Base-by-base conservation (phyloP, 2,797 vertebrate species). In the Margarornis squamiger region DNA sequence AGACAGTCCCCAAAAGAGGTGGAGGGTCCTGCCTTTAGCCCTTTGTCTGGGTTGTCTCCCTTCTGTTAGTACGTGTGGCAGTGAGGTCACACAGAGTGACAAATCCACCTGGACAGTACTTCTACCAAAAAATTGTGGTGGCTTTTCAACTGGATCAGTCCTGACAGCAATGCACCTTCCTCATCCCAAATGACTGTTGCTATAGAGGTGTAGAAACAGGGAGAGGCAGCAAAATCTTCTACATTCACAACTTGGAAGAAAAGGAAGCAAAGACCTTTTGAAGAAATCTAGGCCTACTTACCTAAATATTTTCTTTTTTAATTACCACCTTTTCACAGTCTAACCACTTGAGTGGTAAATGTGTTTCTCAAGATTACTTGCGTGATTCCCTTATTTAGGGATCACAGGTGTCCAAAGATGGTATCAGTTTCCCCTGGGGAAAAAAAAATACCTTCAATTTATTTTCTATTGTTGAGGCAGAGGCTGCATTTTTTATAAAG, bases 21-120 rank as follows among this genome's bases (percentile, higher is more conserved):
- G 39, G 34, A 66, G 9, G 11, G 5, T 67, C 49, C 41, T 55
- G 18, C 38, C 46, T 36, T 51, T 24, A 63, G 29, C 46, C 38
- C 12, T 21, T 32, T 23, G 43, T 10, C 62, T n/a, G 20, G 21
- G 30, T 29, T 83, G 30, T 14, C 45, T 71, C 49, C 39, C 6
- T 72, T 49, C 45, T 39, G 18, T 39, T 36, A 12, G 4, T 1
- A 0, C 0, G 0, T 39, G 58, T 27, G n/a, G 62, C 38, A 58
- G 57, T 1, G 6, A 90, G 29, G 52, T 41, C 36, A 82, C 10
- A 43, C 32, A 41, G 27, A 75, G 9, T 1, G 0, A 78, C 54
- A 41, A 41, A 79, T 32, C 46, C 87, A 67, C 27, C 20, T 23
- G 24, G 36, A 76, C n/a, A 8, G 18, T 51, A 32, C n/a, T 65